Evolutionary conservation across 2,888 invertebrate genomes (phyloP).

Genomic region (Ectemnius continuus): DNA sequence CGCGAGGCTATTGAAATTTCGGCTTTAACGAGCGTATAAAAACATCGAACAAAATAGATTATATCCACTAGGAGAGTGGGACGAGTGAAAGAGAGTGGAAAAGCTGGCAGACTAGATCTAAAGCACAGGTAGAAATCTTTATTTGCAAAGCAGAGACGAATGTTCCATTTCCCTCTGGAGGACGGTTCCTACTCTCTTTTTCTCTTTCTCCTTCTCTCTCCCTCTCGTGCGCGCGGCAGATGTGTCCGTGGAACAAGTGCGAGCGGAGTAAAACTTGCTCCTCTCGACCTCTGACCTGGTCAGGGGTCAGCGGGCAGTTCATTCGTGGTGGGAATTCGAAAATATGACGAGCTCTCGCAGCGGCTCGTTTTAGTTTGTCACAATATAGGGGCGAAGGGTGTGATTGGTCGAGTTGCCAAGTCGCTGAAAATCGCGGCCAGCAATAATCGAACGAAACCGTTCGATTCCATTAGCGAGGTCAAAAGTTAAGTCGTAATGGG

Average conservation of each 20-base stretch:
- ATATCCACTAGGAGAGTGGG: no score
- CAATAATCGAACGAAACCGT: neutral
- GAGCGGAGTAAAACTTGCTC: neutral
- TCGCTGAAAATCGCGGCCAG: neutral
- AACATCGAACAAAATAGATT: neutral
- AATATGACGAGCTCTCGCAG: no score
- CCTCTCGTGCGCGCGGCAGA: no score
- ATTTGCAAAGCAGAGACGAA: neutral
- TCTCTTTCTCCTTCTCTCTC: no score
- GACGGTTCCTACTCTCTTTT: no score
- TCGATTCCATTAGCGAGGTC: neutral
- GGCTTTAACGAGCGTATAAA: neutral
- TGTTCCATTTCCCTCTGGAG: no score
- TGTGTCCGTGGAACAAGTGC: neutral
- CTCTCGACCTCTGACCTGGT: no score
- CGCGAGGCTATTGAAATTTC: conserved; percentile 7
- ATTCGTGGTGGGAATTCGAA: no score
- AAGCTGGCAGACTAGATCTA: neutral
- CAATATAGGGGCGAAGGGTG: neutral
- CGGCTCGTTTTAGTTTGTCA: no score
- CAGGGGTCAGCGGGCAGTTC: no score
- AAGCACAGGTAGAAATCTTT: neutral
- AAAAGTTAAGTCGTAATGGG: conserved; percentile 4
- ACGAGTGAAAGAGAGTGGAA: neutral
- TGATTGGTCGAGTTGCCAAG: neutral